Evolutionary conservation across 2,888 invertebrate genomes (phyloP).

Genomic region (Halictus ligatus): DNA sequence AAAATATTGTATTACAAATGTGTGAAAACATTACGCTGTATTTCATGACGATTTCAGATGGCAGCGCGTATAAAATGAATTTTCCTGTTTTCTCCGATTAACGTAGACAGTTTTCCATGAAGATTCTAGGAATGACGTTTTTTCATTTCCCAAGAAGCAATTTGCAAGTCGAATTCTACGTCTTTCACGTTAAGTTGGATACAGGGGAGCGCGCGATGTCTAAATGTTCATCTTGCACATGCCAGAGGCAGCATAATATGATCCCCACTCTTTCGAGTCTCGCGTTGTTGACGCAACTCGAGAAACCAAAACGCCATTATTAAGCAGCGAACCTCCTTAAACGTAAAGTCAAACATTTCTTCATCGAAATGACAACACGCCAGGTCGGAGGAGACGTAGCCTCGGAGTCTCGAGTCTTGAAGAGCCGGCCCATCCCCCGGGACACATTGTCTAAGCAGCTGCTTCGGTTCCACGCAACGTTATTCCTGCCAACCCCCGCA

Average conservation of each 20-base stretch:
- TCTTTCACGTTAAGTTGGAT: too few species aligned
- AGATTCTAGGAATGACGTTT: too few species aligned
- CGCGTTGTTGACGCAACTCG: not conserved
- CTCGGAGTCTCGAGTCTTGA: constrained; percentile 10
- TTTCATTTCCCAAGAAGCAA: too few species aligned
- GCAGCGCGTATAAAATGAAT: too few species aligned
- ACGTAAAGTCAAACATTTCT: constrained; percentile 5
- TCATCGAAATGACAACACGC: constrained; percentile 8
- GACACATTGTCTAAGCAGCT: constrained; percentile 37
- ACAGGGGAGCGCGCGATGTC: too few species aligned
- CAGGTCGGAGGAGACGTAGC: not conserved
- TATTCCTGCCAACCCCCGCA: constrained; percentile 35
- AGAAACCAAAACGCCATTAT: not conserved
- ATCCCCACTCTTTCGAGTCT: not conserved
- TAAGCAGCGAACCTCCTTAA: not conserved
- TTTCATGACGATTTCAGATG: too few species aligned
- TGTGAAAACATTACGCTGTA: too few species aligned
- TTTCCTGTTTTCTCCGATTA: too few species aligned
- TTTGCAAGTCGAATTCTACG: too few species aligned
- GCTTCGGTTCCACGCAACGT: constrained; percentile 36
- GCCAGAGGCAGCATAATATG: too few species aligned
- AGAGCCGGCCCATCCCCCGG: not conserved
- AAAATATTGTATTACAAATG: too few species aligned
- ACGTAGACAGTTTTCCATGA: too few species aligned
- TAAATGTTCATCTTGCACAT: not conserved